Evolutionary conservation across 92 coral and sea anemone species (phyloP).

Genomic region (Zoanthus solanderi): DNA sequence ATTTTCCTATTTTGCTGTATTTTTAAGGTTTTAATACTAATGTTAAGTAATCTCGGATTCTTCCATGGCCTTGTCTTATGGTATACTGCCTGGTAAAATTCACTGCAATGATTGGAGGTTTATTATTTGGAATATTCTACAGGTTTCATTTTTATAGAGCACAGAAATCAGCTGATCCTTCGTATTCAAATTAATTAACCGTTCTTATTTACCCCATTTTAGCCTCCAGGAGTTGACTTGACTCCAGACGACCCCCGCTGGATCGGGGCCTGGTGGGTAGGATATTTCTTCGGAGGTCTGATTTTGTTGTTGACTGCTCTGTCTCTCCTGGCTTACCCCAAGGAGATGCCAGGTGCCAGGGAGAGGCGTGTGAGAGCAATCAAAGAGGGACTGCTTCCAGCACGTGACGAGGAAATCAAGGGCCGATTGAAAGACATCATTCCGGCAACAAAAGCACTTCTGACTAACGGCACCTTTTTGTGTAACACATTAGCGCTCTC

Average conservation of each 20-base stretch:
- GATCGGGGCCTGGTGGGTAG: slow-evolving; percentile 99
- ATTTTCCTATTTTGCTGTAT: too few species aligned
- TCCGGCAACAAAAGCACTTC: slow-evolving; percentile 93
- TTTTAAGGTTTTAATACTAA: too few species aligned
- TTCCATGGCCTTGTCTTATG: too few species aligned
- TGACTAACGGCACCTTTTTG: slow-evolving; percentile 86
- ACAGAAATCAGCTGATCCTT: too few species aligned
- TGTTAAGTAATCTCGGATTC: too few species aligned
- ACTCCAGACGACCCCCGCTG: slow-evolving; percentile 99
- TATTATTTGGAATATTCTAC: too few species aligned
- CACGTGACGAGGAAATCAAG: slow-evolving; percentile 85
- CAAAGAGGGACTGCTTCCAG: slow-evolving; percentile 89
- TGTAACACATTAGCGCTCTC: slow-evolving; percentile 94
- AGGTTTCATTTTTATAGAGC: too few species aligned
- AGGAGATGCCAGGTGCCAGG: slow-evolving; percentile 98
- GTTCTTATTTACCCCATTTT: background rate
- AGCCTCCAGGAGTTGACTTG: slow-evolving; percentile 97
- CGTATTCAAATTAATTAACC: too few species aligned
- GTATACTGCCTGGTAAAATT: too few species aligned
- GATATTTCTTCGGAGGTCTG: slow-evolving; percentile 96
- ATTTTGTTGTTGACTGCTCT: slow-evolving; percentile 86
- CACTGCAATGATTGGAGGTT: too few species aligned
- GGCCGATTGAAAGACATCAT: slow-evolving; percentile 88
- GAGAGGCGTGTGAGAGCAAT: slow-evolving; percentile 85
- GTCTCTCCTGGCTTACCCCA: slow-evolving; percentile 94